Evolutionary conservation across 2,797 vertebrate species (phyloP), one percentile per base, ranked within the genome.

Genomic region (Centropyge bicolor): DNA sequence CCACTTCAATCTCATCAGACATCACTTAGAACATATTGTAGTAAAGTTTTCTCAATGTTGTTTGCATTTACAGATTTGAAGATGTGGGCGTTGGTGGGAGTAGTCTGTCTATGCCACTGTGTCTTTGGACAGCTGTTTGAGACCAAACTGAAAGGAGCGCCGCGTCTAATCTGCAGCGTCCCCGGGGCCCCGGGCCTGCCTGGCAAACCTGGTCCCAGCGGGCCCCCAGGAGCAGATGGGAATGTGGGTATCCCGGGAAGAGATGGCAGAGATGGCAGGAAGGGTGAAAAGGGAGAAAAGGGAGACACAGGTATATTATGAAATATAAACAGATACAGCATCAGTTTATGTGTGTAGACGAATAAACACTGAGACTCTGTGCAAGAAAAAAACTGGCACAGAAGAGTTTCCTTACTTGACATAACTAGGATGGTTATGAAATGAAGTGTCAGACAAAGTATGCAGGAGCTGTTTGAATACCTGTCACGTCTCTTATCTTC

Each of bases 251-350:
- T 99, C 81, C 97, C 97, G 5, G 98, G 98, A 94, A 97, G 98
- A 95, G 98, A 99, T 80, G 98, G 98, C 8, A 96, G 98, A 95
- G 98, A 99, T 62, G 98, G 98, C 90, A 96, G 97, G 74, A 97
- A 97, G 87, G 97, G 98, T 86, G 98, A 98, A 92, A 98, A 96
- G 90, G 98, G 98, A 73, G 97, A 97, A 88, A 99, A 97, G 74
- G 98, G 97, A 86, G 93, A 95, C 3, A 48, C 96, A 97, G 98
- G 98, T 99, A 98, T 49, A 76, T 74, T 38, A 84, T 69, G 3
- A 83, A 78, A 48, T 49, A 74, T 66, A 55, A 75, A 56, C 51
- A 74, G 66, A 86, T 45, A 72, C 55, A 74, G 76, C 41, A 56
- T 70, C 54, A 59, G 59, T 68, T 77, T 45, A 52, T 74, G 19